Evolutionary conservation across 2,888 invertebrate species (phyloP), one percentile per base, ranked within the genome.

Genomic region (Mactromeris polynyma): DNA sequence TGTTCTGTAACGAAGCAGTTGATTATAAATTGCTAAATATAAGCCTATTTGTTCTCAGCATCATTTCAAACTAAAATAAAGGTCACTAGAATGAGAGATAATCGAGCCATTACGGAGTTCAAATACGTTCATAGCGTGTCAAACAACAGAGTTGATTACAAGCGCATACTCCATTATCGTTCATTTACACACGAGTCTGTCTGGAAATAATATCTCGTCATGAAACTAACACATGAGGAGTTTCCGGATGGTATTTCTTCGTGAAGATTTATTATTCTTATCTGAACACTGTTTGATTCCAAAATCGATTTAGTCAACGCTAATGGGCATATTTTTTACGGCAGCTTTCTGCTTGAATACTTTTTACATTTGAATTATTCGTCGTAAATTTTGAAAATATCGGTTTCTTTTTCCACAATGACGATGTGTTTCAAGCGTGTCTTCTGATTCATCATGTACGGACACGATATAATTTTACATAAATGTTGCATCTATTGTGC

Each of bases 131-230:
- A 33, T 73, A 73, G 73, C 73, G 73, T 73, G 73, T 73, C 73
- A 73, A 19, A 73, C 36, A 73, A 1, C 33, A 73, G 36, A 36
- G 73, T 73, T 73, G 73, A 73, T 73, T 73, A 73, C 73, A 3
- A 73, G 36, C 36, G 73, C 33, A 33, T 36, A 33, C 36, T 36
- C 73, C 33, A 73, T 73, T 73, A 73, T 36, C 11, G 73, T 36
- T 73, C 73, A 73, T 73, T 73, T 73, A 33, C 73, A 73, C 73
- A 73, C 73, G 26, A 73, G 36, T 26, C 73, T 36, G 33, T 7
- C 73, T 73, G 36, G 26, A 73, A 73, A 73, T 73, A 73, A 73
- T 73, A 73, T 73, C 73, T 73, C 26, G 73, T 73, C 73, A 73
- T 73, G 73, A 73, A 73, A 73, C 36, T 19, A 73, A 73, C 33